phyloP scores from a whole-genome alignment of 2,888 invertebrate genomes.

The Liopterus haemorrhoidalis region DNA sequence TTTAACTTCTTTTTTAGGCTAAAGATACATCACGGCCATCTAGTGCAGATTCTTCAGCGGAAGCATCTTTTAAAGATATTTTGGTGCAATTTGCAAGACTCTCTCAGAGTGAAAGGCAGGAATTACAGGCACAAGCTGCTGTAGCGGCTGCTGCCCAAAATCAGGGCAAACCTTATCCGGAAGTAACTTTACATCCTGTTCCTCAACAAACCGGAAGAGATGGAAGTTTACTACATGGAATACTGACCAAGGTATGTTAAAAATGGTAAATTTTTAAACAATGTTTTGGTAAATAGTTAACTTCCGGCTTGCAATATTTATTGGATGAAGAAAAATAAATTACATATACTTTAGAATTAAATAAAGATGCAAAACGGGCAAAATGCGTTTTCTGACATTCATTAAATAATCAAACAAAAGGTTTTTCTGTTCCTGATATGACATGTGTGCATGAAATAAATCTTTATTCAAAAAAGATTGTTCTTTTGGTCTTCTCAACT shows the following conservation, averaged over 20 bases:
- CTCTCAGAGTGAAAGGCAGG: constrained; percentile 49
- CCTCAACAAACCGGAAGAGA: constrained; percentile 35
- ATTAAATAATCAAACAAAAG: too few species aligned
- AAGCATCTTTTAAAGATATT: constrained; percentile 64
- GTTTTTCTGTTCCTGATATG: too few species aligned
- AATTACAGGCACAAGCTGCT: constrained; percentile 40
- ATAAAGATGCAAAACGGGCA: too few species aligned
- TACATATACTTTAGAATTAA: too few species aligned
- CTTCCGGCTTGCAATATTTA: too few species aligned
- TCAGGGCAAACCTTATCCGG: constrained; percentile 67
- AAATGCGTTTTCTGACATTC: too few species aligned
- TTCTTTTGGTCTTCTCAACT: too few species aligned
- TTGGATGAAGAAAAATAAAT: too few species aligned
- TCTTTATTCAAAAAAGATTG: too few species aligned
- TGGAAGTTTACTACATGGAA: constrained; percentile 72
- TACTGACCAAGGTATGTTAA: constrained; percentile 60
- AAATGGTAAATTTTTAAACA: too few species aligned
- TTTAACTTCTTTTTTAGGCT: constrained; percentile 32
- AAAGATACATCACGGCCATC: constrained; percentile 47
- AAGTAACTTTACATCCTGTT: constrained; percentile 73
- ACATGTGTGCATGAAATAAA: too few species aligned
- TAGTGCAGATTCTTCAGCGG: constrained; percentile 49
- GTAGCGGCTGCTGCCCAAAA: constrained; percentile 7
- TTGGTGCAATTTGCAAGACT: constrained; percentile 67
- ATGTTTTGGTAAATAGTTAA: too few species aligned